phyloP scores from a whole-genome alignment of 2,888 invertebrate genomes.

The Pyrgus malvae region DNA sequence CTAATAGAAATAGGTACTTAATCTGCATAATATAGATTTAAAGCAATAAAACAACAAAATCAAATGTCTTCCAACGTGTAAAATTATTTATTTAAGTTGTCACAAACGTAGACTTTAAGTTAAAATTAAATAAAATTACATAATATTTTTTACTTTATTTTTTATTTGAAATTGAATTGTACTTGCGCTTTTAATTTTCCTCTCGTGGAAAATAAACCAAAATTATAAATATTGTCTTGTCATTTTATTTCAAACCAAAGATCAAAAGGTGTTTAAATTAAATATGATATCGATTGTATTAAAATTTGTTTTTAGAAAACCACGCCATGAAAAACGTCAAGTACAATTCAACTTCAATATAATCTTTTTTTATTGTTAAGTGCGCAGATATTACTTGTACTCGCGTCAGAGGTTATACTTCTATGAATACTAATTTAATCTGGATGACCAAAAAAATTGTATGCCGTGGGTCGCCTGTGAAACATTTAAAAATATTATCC shows the following conservation, averaged over 20 bases:
- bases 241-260: background rate
- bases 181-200: background rate
- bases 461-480: constrained; percentile 2
- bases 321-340: constrained; percentile 2
- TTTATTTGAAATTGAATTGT: constrained; percentile 15
- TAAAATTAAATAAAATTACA: background rate
- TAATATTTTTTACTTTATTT: background rate
- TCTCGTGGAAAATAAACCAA: background rate
- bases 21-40: constrained; percentile 47
- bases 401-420: no score
- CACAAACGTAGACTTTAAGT: constrained; percentile 14
- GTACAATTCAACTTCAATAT: constrained; percentile 10
- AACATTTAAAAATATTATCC: no score
- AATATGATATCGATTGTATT: background rate
- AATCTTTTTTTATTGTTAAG: no score
- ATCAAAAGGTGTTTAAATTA: background rate
- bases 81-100: constrained; percentile 44
- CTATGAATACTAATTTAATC: no score
- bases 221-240: background rate
- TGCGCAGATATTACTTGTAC: no score
- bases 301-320: background rate
- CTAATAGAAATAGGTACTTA: constrained; percentile 4
- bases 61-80: constrained; percentile 64
- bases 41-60: constrained; percentile 55
- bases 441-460: no score